Evolutionary conservation across 2,888 invertebrate species (phyloP), one percentile per base, ranked within the genome.

Genomic region (Sussaba pulchella): DNA sequence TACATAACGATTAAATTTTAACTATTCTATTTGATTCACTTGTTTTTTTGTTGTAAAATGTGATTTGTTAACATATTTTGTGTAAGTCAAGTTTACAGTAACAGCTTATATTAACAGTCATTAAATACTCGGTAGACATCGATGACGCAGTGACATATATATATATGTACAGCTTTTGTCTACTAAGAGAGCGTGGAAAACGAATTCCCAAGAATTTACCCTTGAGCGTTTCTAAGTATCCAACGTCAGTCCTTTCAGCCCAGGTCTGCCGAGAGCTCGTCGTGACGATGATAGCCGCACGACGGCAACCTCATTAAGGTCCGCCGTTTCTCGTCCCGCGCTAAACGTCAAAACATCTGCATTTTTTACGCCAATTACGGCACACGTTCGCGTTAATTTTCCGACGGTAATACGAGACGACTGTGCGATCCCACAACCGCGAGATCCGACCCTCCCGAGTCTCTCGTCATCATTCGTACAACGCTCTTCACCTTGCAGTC

Each of bases 301-400:
- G 43, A 66, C 63, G 69, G 63, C 57, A 72, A 81, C 69, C 72
- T 81, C 76, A 81, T 77, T 81, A 81, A 73, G 47, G 45, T 57
- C 36, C 63, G 52, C 64, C 57, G 50, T 64, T 77, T 73, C 69
- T 57, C 72, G 57, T 54, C 72, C 64, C 63, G 50, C 50, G 50
- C 64, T 47, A 45, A 26, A 67, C 71, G 76, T 77, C 73, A 69
- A 81, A 81, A 73, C 72, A 72, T 81, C 81, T 81, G 81, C 81
- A 81, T 77, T 81, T 81, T 81, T 77, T 66, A 81, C 76, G 76
- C 76, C 81, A 81, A 81, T 81, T 81, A 81, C 72, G 69, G 41
- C 63, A 50, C 24, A 73, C 66, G 77, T 76, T 81, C 69, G 67
- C 76, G 63, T 72, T 75, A 81, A 77, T 81, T 81, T 81, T 73